These are phyloP conservation scores for Tolmerus cingulatus DNA, from an alignment of 2,888 invertebrate species.

Conservation along the genomic window DNA sequence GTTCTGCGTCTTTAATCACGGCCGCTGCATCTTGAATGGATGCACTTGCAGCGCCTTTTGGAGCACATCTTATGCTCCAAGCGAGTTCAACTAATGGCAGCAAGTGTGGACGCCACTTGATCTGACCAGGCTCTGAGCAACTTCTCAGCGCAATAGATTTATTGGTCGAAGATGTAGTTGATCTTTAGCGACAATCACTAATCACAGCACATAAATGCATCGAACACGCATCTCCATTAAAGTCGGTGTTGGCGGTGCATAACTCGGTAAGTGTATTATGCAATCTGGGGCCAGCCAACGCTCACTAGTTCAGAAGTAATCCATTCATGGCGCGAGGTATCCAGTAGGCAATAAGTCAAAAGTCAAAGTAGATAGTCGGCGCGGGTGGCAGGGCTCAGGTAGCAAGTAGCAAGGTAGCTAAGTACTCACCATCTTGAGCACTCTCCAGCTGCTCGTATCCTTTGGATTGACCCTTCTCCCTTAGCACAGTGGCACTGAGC, in stretches of 20 bases:
- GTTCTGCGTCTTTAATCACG: neutral
- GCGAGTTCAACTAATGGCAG: neutral
- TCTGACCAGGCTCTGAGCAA: neutral
- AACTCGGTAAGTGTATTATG: neutral
- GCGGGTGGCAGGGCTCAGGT: neutral
- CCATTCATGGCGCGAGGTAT: conserved; percentile 35
- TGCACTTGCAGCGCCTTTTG: neutral
- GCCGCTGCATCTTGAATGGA: neutral
- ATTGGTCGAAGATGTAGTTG: neutral
- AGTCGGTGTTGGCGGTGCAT: conserved; percentile 34
- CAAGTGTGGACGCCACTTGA: neutral
- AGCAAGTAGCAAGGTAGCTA: conserved; percentile 1
- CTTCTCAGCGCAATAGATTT: neutral
- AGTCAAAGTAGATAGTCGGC: conserved; percentile 12
- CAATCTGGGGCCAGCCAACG: neutral
- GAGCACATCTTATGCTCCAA: neutral
- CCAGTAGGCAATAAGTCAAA: conserved; percentile 23
- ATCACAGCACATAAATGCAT: conserved; percentile 3
- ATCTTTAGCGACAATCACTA: conserved; percentile 33
- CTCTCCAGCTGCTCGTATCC: conserved; percentile 30
- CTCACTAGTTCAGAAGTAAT: neutral
- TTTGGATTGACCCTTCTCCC: neutral
- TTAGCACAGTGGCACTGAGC: conserved; percentile 2
- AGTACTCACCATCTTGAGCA: conserved; percentile 46
- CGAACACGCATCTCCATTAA: conserved; percentile 14